phyloP scores from a whole-genome alignment of 1,140 invertebrate genomes.

The Chymomyza costata region DNA sequence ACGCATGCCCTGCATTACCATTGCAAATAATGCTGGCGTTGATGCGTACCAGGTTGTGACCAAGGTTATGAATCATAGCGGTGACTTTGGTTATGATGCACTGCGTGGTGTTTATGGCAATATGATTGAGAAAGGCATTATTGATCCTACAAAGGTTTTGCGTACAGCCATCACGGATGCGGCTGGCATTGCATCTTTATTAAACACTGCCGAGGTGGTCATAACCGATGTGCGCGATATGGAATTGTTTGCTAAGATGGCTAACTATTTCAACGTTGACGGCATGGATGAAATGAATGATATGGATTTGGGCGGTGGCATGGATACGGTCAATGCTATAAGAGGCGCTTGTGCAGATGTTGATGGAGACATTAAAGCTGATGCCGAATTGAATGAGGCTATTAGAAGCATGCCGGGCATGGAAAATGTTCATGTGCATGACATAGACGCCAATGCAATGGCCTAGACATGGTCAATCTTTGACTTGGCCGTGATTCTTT shows the following conservation, averaged over 20 bases:
- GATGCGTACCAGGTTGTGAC: slow-evolving; percentile 95
- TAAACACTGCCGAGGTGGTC: slow-evolving; percentile 97
- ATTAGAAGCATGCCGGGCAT: slow-evolving; percentile 31
- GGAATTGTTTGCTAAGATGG: slow-evolving; percentile 76
- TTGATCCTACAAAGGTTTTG: slow-evolving; percentile 99
- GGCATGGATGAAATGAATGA: slow-evolving; percentile 41
- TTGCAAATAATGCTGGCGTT: slow-evolving; percentile 96
- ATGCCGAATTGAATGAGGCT: slow-evolving; percentile 1
- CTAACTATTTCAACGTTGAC: slow-evolving; percentile 34
- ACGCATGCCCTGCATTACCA: slow-evolving; percentile 94
- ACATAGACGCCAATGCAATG: slow-evolving; percentile 45
- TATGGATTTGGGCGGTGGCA: slow-evolving; percentile 16
- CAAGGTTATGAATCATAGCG: slow-evolving; percentile 84
- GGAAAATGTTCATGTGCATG: slow-evolving; percentile 50
- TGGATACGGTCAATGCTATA: slow-evolving; percentile 22
- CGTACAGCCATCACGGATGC: slow-evolving; percentile 97
- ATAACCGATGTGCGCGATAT: slow-evolving; percentile 96
- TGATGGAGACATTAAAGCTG: background rate
- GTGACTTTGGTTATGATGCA: slow-evolving; percentile 95
- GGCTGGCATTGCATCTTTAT: slow-evolving; percentile 95
- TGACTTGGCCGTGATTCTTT: too few species aligned
- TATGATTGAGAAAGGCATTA: slow-evolving; percentile 97
- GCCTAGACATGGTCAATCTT: too few species aligned
- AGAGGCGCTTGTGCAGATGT: background rate
- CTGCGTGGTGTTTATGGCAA: slow-evolving; percentile 94